Base-by-base conservation (phyloP, 2,113 vertebrate genomes). In the Megaceryle maxima region DNA sequence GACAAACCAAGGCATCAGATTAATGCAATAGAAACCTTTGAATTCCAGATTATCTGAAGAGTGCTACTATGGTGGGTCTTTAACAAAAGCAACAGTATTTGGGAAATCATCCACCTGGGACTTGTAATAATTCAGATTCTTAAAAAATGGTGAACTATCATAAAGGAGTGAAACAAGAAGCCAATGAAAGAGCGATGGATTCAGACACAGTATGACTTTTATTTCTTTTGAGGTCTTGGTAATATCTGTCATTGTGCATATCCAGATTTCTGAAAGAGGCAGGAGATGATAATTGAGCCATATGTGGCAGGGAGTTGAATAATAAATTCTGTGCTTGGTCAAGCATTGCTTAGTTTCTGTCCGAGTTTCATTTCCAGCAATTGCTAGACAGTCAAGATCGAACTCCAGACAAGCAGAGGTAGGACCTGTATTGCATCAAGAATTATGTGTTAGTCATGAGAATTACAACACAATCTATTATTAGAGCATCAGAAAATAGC, bases 331-430 rank as follows among this genome's bases (percentile, higher is more conserved):
- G 5, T 75, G 94, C 69, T 93, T 69, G 82, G 83, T 93, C 83
- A 92, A 87, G 92, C 86, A 87, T 84, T 60, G 75, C 94, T 91
- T 90, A 70, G 84, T 88, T 94, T 94, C 90, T 95, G 69, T 70
- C 37, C 87, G 88, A 88, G 57, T 96, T 96, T 92, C 83, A 50
- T 95, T 97, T 95, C 88, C 94, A 96, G 92, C 95, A 96, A 95
- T 95, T 93, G 86, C 94, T 94, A 94, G 96, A 96, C 88, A 96
- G 92, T 94, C 76, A 84, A 88, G 90, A 96, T 68, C 75, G 50
- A 96, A 90, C 74, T 87, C 72, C 88, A 88, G 92, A 94, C 83
- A 94, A 90, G 72, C 41, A 73, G 88, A 95, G 77, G 87, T 86
- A 87, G 93, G 64, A 86, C 77, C 82, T 95, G 91, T 69, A 91